A percentile compares a stretch with the other conserved stretches of the same genome.
Conservation (phyloP, 2,888 invertebrate genomes). For the Sphecodes monilicornis region DNA sequence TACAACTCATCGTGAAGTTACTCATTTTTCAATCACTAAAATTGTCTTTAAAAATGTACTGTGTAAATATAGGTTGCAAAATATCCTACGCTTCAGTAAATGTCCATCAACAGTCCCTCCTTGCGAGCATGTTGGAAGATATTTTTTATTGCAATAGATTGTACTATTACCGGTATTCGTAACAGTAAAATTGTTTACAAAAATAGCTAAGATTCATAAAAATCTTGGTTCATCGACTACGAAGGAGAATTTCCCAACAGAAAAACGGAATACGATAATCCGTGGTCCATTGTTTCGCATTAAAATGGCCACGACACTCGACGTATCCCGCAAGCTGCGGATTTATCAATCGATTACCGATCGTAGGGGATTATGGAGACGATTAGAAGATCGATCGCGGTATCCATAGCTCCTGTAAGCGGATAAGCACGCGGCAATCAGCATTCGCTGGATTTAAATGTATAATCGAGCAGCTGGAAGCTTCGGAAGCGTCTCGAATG, state of each 20-base stretch:
- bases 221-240: neutral
- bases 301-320: neutral
- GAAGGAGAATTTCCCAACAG: neutral
- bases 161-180: neutral
- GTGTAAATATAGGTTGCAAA: no score
- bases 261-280: slow-evolving; percentile 4
- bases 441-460: slow-evolving; percentile 43
- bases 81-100: no score
- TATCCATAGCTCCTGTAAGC: slow-evolving; percentile 25
- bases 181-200: no score
- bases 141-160: neutral
- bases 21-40: no score
- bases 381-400: slow-evolving; percentile 39
- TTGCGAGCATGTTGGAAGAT: neutral
- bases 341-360: slow-evolving; percentile 40
- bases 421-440: slow-evolving; percentile 26
- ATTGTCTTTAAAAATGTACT: no score
- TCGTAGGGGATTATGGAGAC: slow-evolving; percentile 12
- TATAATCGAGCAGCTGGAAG: slow-evolving; percentile 30
- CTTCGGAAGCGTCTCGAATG: neutral
- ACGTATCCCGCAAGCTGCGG: neutral
- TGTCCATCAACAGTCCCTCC: no score
- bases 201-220: neutral
- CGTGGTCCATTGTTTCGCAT: neutral
- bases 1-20: no score